phyloP scores from a whole-genome alignment of 1,140 invertebrate genomes.

The Drosophila cardini region DNA sequence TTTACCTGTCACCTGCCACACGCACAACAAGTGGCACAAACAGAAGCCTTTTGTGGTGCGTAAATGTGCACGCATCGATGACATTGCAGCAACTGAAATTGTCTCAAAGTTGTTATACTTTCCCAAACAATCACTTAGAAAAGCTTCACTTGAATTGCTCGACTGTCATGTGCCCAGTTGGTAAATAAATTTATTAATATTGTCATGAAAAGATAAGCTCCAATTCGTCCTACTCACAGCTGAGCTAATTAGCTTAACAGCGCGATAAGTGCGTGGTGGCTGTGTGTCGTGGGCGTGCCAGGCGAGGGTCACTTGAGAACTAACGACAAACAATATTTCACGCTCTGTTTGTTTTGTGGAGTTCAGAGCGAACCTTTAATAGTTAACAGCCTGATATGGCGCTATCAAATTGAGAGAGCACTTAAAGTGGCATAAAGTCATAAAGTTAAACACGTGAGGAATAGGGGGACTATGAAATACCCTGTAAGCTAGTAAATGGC shows the following conservation, averaged over 20 bases:
- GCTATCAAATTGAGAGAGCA: slow-evolving; percentile 67
- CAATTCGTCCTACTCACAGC: not conserved
- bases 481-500: slow-evolving; percentile 1
- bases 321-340: slow-evolving; percentile 73
- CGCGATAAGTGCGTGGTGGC: slow-evolving; percentile 8
- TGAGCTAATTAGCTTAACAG: slow-evolving; percentile 21
- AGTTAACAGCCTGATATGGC: slow-evolving; percentile 63
- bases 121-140: too few relatives aligned
- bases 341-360: slow-evolving; percentile 71
- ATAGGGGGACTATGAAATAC: slow-evolving; percentile 7
- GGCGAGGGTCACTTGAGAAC: slow-evolving; percentile 33
- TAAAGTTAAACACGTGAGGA: slow-evolving; percentile 31
- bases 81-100: slow-evolving; percentile 38
- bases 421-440: slow-evolving; percentile 77
- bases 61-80: slow-evolving; percentile 49
- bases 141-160: too few relatives aligned
- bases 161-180: too few relatives aligned
- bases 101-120: too few relatives aligned
- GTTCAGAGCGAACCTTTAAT: slow-evolving; percentile 55
- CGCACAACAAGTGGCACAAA: slow-evolving; percentile 57
- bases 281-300: not conserved
- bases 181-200: too few relatives aligned
- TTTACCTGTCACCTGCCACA: slow-evolving; percentile 45
- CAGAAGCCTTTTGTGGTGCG: slow-evolving; percentile 56
- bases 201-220: too few relatives aligned